phyloP scores from a whole-genome alignment of 2,888 invertebrate species.

The Rhogogaster chlorosoma region DNA sequence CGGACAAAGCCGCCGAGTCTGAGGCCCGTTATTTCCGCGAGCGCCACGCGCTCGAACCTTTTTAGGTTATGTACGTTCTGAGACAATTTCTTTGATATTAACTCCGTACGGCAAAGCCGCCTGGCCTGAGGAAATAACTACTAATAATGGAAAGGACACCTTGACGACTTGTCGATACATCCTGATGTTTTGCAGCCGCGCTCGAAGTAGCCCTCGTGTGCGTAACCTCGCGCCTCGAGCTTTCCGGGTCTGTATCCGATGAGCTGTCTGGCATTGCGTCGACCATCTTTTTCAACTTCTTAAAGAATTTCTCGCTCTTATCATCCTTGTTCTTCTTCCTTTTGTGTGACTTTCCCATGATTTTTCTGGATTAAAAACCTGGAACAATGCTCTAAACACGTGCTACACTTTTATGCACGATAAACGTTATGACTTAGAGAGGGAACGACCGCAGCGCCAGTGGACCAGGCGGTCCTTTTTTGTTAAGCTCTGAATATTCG shows the following conservation, averaged over 20 bases:
- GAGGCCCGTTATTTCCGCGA: too few relatives aligned
- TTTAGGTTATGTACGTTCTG: too few relatives aligned
- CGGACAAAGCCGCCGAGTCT: too few relatives aligned
- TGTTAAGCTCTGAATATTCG: too few relatives aligned
- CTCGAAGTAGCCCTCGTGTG: conserved; percentile 7
- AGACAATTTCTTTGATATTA: too few relatives aligned
- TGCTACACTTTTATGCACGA: conserved; percentile 52
- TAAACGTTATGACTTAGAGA: conserved; percentile 50
- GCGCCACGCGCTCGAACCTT: too few relatives aligned
- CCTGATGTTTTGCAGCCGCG: conserved; percentile 2
- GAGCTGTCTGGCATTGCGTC: conserved; percentile 54
- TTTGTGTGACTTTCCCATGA: conserved; percentile 53
- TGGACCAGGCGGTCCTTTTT: too few relatives aligned
- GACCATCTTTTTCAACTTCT: conserved; percentile 53
- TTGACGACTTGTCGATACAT: conserved; percentile 40
- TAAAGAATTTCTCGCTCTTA: conserved; percentile 51
- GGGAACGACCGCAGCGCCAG: too few relatives aligned
- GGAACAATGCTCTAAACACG: conserved; percentile 53
- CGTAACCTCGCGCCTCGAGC: not conserved
- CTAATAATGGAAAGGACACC: conserved; percentile 35
- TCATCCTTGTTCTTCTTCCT: conserved; percentile 53
- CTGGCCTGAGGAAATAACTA: conserved; percentile 52
- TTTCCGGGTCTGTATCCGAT: conserved; percentile 36
- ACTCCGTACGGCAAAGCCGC: conserved; percentile 46
- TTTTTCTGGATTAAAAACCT: conserved; percentile 48